Percentiles rank a stretch among this genome's conserved stretches.
These are phyloP conservation scores for Xenopus laevis DNA, from an alignment of 2,113 vertebrate genomes.

Conservation along the genomic window DNA sequence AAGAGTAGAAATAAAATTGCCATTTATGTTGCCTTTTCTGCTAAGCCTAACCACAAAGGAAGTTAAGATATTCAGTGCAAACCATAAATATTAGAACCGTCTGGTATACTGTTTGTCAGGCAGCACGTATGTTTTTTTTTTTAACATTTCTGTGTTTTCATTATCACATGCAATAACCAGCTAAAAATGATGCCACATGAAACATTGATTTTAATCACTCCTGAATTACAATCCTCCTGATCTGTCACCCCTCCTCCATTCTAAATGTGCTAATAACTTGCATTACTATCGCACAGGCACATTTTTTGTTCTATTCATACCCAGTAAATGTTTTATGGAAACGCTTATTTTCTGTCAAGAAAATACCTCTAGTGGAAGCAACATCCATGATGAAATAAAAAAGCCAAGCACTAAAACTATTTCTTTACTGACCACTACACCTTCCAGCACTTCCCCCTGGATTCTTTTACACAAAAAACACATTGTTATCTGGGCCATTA, in stretches of 20 bases:
- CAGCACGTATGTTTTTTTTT: neutral
- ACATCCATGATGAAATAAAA: conserved; percentile 78
- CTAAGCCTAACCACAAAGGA: neutral
- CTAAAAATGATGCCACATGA: conserved; percentile 1
- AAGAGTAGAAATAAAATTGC: too few relatives aligned
- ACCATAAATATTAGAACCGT: neutral
- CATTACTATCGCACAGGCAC: conserved; percentile 57
- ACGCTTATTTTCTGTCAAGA: conserved; percentile 79
- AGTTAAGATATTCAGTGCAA: conserved; percentile 1
- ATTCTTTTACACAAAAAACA: conserved; percentile 92
- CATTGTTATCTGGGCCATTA: conserved; percentile 93
- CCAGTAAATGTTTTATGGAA: conserved; percentile 72
- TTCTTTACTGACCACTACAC: conserved; percentile 71
- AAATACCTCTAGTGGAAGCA: conserved; percentile 81
- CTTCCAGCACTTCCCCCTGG: conserved; percentile 80
- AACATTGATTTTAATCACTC: neutral
- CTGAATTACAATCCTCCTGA: conserved; percentile 24
- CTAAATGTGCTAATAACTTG: conserved; percentile 59
- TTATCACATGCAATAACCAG: neutral
- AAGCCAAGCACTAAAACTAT: conserved; percentile 72
- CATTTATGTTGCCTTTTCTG: too few relatives aligned
- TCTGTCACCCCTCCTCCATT: conserved; percentile 47
- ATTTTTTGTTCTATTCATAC: conserved; percentile 69
- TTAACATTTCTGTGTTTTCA: neutral
- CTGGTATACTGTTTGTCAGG: neutral